These are phyloP conservation scores for Cetoscarus ocellatus DNA, from an alignment of 2,797 vertebrate species.

Conservation along the genomic window DNA sequence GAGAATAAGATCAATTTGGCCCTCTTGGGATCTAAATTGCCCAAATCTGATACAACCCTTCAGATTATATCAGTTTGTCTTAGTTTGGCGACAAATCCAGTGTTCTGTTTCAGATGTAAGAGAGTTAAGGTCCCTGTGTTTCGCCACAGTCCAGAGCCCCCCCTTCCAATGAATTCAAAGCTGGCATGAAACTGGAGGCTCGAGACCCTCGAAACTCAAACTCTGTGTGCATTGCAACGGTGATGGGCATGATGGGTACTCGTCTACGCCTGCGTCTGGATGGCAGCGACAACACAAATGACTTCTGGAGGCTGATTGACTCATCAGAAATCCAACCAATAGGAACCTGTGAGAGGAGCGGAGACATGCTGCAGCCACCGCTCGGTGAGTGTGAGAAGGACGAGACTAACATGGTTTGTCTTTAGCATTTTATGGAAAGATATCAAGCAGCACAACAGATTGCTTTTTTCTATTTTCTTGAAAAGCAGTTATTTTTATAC, in stretches of 20 bases:
- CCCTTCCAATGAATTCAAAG: conserved; percentile 94
- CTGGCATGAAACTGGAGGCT: conserved; percentile 97
- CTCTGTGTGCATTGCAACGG: conserved; percentile 95
- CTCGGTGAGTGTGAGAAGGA: conserved; percentile 83
- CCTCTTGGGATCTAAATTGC: too few species aligned
- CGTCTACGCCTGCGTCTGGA: conserved; percentile 92
- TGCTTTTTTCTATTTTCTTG: not conserved
- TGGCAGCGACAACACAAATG: conserved; percentile 96
- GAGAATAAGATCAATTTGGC: too few species aligned
- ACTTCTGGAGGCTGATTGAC: conserved; percentile 97
- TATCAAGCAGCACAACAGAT: too few species aligned
- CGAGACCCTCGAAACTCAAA: conserved; percentile 93
- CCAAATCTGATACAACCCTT: too few species aligned
- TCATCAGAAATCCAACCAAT: conserved; percentile 94
- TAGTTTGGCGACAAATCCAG: too few species aligned
- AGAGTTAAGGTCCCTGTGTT: conserved; percentile 14
- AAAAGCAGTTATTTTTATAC: not conserved
- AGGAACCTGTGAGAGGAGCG: conserved; percentile 94
- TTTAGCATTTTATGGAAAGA: too few species aligned
- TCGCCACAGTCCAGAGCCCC: conserved; percentile 89
- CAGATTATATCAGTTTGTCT: too few species aligned
- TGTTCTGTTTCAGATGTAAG: too few species aligned
- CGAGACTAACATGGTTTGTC: not conserved
- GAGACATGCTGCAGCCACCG: conserved; percentile 96
- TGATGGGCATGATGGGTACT: conserved; percentile 94